phyloP scores from a whole-genome alignment of 2,888 invertebrate genomes.

The Microctonus aethiopoides region DNA sequence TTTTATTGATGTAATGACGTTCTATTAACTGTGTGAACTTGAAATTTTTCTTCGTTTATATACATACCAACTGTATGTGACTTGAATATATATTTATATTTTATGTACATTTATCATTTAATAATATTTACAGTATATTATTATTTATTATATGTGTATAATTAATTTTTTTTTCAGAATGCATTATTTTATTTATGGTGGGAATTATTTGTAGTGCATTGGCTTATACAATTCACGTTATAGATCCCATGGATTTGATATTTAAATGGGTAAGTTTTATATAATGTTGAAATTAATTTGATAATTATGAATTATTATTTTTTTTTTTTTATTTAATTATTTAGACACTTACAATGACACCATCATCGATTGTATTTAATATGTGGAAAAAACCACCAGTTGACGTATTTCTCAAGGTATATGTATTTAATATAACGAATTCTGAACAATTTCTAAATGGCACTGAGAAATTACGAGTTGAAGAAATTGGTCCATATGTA shows the following conservation, averaged over 20 bases:
- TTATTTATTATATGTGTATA: too few species aligned
- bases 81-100: not conserved
- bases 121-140: not conserved
- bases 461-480: slow-evolving; percentile 74
- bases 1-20: not conserved
- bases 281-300: not conserved
- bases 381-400: slow-evolving; percentile 77
- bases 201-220: slow-evolving; percentile 57
- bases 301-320: not conserved
- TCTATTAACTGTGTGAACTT: not conserved
- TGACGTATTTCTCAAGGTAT: slow-evolving; percentile 75
- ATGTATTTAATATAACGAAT: slow-evolving; percentile 86
- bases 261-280: slow-evolving; percentile 58
- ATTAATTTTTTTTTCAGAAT: slow-evolving; percentile 61
- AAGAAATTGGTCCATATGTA: slow-evolving; percentile 84
- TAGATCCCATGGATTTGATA: slow-evolving; percentile 59
- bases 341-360: slow-evolving; percentile 70
- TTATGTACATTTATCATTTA: slow-evolving; percentile 6
- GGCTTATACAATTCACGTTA: slow-evolving; percentile 58
- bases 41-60: not conserved
- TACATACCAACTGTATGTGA: not conserved
- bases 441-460: slow-evolving; percentile 75
- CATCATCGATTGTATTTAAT: slow-evolving; percentile 72
- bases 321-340: slow-evolving; percentile 37
- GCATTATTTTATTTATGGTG: slow-evolving; percentile 60